Percentiles rank a stretch among this genome's conserved stretches.
phyloP scores from a whole-genome alignment of 1,140 invertebrate species.

The Polyergus mexicanus region DNA sequence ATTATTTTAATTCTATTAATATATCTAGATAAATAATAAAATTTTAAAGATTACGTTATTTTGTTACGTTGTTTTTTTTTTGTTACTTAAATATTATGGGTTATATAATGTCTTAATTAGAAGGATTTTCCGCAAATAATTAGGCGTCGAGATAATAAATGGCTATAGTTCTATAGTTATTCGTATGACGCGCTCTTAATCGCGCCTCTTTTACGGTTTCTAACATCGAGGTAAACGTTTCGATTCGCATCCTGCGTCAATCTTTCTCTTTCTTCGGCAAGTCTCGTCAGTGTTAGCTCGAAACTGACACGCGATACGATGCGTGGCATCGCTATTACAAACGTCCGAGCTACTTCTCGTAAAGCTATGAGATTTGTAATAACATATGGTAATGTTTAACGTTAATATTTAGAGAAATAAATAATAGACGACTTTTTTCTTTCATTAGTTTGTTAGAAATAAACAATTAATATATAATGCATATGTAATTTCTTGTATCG shows the following conservation, averaged over 20 bases:
- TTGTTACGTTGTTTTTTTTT: too few relatives aligned
- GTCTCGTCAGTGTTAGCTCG: slow-evolving; percentile 27
- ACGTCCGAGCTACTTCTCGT: slow-evolving; percentile 16
- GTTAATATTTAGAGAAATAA: neutral
- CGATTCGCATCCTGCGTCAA: slow-evolving; percentile 25
- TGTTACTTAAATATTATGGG: too few relatives aligned
- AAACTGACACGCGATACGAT: slow-evolving; percentile 26
- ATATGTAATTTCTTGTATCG: neutral
- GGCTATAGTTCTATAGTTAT: neutral
- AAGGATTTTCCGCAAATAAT: neutral
- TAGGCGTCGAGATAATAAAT: slow-evolving; percentile 33
- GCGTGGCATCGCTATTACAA: neutral
- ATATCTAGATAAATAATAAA: neutral
- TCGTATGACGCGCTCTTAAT: slow-evolving; percentile 16
- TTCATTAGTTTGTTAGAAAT: neutral
- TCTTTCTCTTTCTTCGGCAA: slow-evolving; percentile 28
- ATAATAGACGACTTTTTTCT: neutral
- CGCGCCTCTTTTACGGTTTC: slow-evolving; percentile 52
- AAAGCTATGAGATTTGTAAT: slow-evolving; percentile 27
- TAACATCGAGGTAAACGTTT: slow-evolving; percentile 58
- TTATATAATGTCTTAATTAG: slow-evolving; percentile 15
- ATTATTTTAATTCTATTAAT: neutral
- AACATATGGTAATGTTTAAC: neutral
- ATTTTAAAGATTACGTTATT: neutral
- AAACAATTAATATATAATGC: neutral